Percentiles rank a stretch among this genome's conserved stretches.
phyloP scores from a whole-genome alignment of 2,113 vertebrate species.

The Addax nasomaculatus region DNA sequence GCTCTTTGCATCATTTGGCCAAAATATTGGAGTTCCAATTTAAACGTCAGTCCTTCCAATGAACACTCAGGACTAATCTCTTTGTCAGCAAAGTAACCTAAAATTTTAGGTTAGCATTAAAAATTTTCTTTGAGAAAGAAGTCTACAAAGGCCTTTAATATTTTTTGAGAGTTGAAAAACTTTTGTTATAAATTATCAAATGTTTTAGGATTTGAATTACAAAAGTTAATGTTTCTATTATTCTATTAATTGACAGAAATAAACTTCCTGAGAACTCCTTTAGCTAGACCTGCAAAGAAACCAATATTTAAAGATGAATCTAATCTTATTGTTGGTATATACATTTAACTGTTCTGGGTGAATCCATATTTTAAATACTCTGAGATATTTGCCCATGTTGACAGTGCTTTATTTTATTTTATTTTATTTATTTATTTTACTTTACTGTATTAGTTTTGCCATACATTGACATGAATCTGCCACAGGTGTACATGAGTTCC shows the following conservation, averaged over 20 bases:
- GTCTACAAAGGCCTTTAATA: background rate
- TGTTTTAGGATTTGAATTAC: background rate
- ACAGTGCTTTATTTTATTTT: background rate
- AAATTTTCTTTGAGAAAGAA: background rate
- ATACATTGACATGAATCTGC: too few species aligned
- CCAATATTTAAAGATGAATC: background rate
- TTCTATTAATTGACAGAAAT: background rate
- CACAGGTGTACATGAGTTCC: too few species aligned
- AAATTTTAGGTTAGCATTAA: background rate
- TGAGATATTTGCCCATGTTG: background rate
- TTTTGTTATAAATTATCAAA: background rate
- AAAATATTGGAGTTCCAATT: background rate
- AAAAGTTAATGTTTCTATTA: background rate
- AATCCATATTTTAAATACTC: background rate
- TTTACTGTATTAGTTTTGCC: too few species aligned
- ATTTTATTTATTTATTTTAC: too few species aligned
- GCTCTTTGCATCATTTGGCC: background rate
- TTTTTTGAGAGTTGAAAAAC: background rate
- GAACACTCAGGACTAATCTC: background rate
- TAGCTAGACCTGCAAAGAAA: background rate
- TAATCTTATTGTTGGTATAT: background rate
- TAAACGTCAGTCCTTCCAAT: background rate
- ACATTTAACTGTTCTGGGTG: background rate
- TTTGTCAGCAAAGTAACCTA: background rate
- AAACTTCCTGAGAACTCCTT: background rate